Evolutionary conservation across 1,140 invertebrate genomes (phyloP).

Genomic region (Drosophila miranda): DNA sequence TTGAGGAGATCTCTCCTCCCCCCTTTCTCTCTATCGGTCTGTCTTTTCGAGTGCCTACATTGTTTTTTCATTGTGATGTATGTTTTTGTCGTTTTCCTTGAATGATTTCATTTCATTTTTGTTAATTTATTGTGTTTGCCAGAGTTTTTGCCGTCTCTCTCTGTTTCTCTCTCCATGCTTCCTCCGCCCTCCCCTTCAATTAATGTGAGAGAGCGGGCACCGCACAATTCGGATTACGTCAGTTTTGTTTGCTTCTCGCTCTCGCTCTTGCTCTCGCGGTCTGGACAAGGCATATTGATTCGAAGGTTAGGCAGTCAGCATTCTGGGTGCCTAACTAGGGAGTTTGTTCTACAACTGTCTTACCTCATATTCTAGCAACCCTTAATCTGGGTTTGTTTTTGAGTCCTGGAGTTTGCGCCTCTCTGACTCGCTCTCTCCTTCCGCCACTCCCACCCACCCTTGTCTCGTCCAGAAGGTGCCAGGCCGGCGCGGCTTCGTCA

Average conservation of each 20-base stretch:
- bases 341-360: too few relatives aligned
- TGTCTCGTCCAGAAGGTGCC: background rate
- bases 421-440: slow-evolving; percentile 19
- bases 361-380: background rate
- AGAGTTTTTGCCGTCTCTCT: slow-evolving; percentile 18
- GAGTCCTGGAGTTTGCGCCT: slow-evolving; percentile 75
- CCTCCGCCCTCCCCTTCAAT: slow-evolving; percentile 10
- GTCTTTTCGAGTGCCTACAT: slow-evolving; percentile 44
- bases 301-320: too few relatives aligned
- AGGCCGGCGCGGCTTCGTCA: slow-evolving; percentile 25
- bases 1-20: too few relatives aligned
- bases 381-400: slow-evolving; percentile 11
- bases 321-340: too few relatives aligned
- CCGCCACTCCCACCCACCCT: background rate
- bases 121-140: slow-evolving; percentile 43
- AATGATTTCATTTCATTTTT: slow-evolving; percentile 74
- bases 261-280: slow-evolving; percentile 2
- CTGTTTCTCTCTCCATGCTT: slow-evolving; percentile 20
- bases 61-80: slow-evolving; percentile 56
- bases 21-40: slow-evolving; percentile 13
- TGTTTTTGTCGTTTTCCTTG: slow-evolving; percentile 56
- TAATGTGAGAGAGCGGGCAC: slow-evolving; percentile 2
- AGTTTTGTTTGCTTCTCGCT: slow-evolving; percentile 53
- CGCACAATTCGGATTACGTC: slow-evolving; percentile 62
- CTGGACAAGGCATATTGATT: background rate